Evolutionary conservation across 2,113 vertebrate genomes (phyloP), one percentile per base, ranked within the genome.

Genomic region (Aegotheles bennettii): DNA sequence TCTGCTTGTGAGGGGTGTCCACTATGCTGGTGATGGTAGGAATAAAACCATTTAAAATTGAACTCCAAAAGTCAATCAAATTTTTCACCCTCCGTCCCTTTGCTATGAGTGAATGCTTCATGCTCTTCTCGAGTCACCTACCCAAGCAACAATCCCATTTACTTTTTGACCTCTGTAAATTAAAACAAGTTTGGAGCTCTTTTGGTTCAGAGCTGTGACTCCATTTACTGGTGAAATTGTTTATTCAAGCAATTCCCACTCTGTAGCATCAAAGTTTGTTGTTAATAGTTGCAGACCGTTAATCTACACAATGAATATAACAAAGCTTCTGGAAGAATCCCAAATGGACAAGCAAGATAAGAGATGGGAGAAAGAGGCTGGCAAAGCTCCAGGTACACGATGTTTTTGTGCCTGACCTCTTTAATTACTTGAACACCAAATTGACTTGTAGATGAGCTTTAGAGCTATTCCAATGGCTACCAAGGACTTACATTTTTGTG

Each of bases 181-280:
- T 93, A 96, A 96, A 97, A 94, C 65, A 97, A 94, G 81, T 96
- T 96, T 94, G 89, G 84, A 95, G 90, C 75, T 85, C 91, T 94
- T 76, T 90, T 89, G 79, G 65, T 97, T 95, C 82, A 81, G 82
- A 93, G 81, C 89, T 47, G 87, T 92, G 89, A 61, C 90, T 97
- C 93, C 92, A 94, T 95, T 96, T 95, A 95, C 90, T 96, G 77
- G 88, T 91, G 92, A 94, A 94, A 95, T 94, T 94, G 90, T 96
- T 95, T 97, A 97, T 94, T 95, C 90, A 94, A 71, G 89, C 79
- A 97, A 96, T 96, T 96, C 97, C 95, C 96, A 93, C 93, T 93
- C 91, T 79, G 87, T 87, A 87, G 84, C 95, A 96, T 96, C 96
- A 96, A 94, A 96, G 95, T 97, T 96, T 95, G 91, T 80, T 95